Evolutionary conservation across 2,113 vertebrate genomes (phyloP), one percentile per base, ranked within the genome.

Genomic region (Motacilla alba): DNA sequence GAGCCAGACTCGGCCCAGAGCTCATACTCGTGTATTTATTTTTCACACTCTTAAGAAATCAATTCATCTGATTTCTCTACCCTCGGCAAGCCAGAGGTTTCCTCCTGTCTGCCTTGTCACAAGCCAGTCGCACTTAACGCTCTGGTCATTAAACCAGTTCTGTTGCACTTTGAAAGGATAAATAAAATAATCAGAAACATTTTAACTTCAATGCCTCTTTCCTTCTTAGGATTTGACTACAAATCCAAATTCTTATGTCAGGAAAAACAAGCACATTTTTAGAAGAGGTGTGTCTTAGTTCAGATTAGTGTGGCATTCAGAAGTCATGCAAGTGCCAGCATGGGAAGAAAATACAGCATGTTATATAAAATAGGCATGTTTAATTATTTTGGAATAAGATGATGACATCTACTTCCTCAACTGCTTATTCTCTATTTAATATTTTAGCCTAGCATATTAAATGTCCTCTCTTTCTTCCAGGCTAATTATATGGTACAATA

Each of bases 221-320:
- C 47, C 59, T 84, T 87, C 81, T 58, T 24, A 86, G 43, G 66
- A 49, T 60, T 82, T 24, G 23, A 93, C 43, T 35, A 84, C 35
- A 92, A 92, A 83, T 63, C 11, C 37, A 39, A 90, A 93, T 19
- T 89, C 30, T 83, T 68, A 49, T 22, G 60, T 67, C 60, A 64
- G 56, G 68, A 59, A 86, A 92, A 88, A 55, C 33, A 75, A 75
- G 47, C 24, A 81, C 92, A 90, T 94, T 95, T 95, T 90, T 94
- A 49, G 46, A 83, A 81, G 83, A 94, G 85, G 92, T 75, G 93
- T 90, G 90, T 75, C 85, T 79, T 49, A 44, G 30, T n/a, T 64
- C 85, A 90, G 73, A 89, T 76, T 91, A 92, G 81, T 7, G 47
- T 41, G 79, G 78, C 90, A 78, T 94, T 94, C 73, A 56, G 55